Conservation (phyloP, 2,888 invertebrate genomes). For the Drosophila colorata region DNA sequence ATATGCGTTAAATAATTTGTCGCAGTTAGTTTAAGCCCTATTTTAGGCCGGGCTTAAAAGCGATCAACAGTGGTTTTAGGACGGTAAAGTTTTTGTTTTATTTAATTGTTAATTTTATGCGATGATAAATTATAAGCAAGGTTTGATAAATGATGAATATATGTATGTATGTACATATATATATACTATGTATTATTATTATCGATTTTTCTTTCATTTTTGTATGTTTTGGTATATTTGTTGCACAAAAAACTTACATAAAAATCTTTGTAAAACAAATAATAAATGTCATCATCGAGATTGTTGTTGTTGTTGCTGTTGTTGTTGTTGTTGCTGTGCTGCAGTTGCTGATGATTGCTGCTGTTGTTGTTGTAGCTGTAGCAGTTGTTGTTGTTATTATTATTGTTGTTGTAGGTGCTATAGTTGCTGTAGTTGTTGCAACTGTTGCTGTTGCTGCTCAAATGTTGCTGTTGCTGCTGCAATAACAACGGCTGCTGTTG, state of each 20-base stretch:
- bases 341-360: slow-evolving; percentile 34
- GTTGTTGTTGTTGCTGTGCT: slow-evolving; percentile 34
- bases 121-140: no score
- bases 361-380: slow-evolving; percentile 36
- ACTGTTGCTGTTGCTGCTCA: slow-evolving; percentile 39
- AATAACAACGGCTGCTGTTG: slow-evolving; percentile 53
- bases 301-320: slow-evolving; percentile 70
- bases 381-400: slow-evolving; percentile 36
- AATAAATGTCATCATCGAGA: slow-evolving; percentile 81
- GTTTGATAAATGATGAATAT: no score
- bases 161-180: not conserved
- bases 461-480: slow-evolving; percentile 46
- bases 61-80: not conserved
- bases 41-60: no score
- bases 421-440: slow-evolving; percentile 37
- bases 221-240: slow-evolving; percentile 7
- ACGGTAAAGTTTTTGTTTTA: no score
- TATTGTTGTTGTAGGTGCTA: slow-evolving; percentile 18
- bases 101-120: no score
- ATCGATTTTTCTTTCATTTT: not conserved
- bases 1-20: no score
- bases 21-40: not conserved
- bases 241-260: slow-evolving; percentile 80
- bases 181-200: not conserved
- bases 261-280: slow-evolving; percentile 84